Evolutionary conservation across 2,797 vertebrate species (phyloP).

Genomic region (Centroberyx gerrardi): DNA sequence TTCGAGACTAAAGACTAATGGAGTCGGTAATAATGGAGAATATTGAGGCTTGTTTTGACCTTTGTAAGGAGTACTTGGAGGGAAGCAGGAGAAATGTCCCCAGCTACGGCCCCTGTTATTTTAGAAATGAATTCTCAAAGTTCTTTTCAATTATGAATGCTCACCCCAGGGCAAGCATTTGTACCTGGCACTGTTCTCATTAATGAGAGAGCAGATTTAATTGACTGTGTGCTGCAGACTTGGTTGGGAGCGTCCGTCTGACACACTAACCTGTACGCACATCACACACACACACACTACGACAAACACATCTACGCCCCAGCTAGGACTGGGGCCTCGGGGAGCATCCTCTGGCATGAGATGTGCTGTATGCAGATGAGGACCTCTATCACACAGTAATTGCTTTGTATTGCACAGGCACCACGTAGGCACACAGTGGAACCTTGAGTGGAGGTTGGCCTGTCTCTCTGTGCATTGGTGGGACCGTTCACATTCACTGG

Average conservation of each 20-base stretch:
- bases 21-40: not conserved
- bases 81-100: slow-evolving; percentile 23
- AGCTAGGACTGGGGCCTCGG: slow-evolving; percentile 51
- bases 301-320: slow-evolving; percentile 24
- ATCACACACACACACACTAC: slow-evolving; percentile 20
- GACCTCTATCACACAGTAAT: slow-evolving; percentile 47
- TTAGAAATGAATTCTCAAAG: slow-evolving; percentile 70
- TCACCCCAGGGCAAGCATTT: slow-evolving; percentile 76
- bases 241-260: slow-evolving; percentile 47
- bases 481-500: slow-evolving; percentile 4
- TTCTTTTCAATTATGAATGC: slow-evolving; percentile 81
- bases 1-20: not conserved
- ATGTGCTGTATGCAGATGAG: slow-evolving; percentile 70
- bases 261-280: slow-evolving; percentile 49
- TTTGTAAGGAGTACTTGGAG: slow-evolving; percentile 29
- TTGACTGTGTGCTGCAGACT: slow-evolving; percentile 65
- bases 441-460: not conserved
- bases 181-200: slow-evolving; percentile 80
- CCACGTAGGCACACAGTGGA: not conserved
- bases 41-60: slow-evolving; percentile 33
- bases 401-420: slow-evolving; percentile 50
- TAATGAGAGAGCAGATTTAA: slow-evolving; percentile 79
- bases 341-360: slow-evolving; percentile 54
- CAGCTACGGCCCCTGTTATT: slow-evolving; percentile 50
- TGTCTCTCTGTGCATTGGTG: slow-evolving; percentile 3